Evolutionary conservation across 2,797 vertebrate genomes (phyloP), one percentile per base, ranked within the genome.

Genomic region (Danio jaintianensis): DNA sequence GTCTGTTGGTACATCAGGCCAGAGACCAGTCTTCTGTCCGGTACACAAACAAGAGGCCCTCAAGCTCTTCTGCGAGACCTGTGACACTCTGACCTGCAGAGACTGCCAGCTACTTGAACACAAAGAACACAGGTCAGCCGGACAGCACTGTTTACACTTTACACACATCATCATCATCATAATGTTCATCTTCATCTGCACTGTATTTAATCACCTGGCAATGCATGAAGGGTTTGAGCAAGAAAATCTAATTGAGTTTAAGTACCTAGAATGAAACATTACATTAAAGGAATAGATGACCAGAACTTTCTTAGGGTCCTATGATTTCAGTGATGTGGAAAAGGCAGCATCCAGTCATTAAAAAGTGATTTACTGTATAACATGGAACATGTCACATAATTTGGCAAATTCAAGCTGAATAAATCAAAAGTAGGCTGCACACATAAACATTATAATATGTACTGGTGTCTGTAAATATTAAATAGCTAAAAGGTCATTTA

Each of bases 41-140:
- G 84, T 97, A 69, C 98, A 99, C 94, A 99, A 97, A 91, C 97
- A 99, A 93, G 98, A 99, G 86, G 96, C 97, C 0, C 93, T 99
- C 86, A 99, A 99, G 92, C 95, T 99, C 82, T 99, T 97, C 92
- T 99, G 98, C 91, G 98, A 99, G 91, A 98, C 97, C 10, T 99
- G 98, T 86, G 97, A 99, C 92, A 97, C 96, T 78, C 91, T 99
- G 90, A 99, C 98, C 22, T 99, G 97, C 91, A 93, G 98, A 89
- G 98, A 99, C 92, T 99, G 98, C 85, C 98, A 99, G 90, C 92
- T 99, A 81, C 92, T 96, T 90, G 97, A 99, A 59, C 98, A 99
- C 93, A 99, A 99, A 88, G 98, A 99, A 88, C 98, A 99, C 94
- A 98, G 97, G 97, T 98, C 93, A 82, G 84, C 13, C 62, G 2